Evolutionary conservation across 2,888 invertebrate genomes (phyloP).

Genomic region (Heterodera filipjevi): DNA sequence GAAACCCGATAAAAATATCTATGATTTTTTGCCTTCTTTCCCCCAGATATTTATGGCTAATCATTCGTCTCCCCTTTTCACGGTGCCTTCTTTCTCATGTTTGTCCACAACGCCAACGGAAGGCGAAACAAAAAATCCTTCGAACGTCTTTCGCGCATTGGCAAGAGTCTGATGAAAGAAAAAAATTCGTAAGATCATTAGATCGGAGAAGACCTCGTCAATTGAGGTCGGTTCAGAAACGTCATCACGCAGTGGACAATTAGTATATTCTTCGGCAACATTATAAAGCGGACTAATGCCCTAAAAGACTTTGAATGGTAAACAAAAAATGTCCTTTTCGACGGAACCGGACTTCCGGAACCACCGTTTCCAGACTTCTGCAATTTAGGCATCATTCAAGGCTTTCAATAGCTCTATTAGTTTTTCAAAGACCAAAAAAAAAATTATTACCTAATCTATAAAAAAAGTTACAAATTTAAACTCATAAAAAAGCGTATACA

Average conservation of each 20-base stretch:
- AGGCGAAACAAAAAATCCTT: constrained; percentile 26
- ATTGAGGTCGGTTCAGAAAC: constrained; percentile 22
- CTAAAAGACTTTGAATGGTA: not conserved
- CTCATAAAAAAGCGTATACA: too few relatives aligned
- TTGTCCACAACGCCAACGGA: constrained; percentile 16
- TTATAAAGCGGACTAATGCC: constrained; percentile 34
- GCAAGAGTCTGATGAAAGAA: not conserved
- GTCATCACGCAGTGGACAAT: constrained; percentile 37
- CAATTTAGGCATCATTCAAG: too few relatives aligned
- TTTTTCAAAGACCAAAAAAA: too few relatives aligned
- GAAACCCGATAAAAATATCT: too few relatives aligned
- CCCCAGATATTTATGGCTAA: not conserved
- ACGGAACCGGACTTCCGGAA: too few relatives aligned
- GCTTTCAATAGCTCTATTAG: too few relatives aligned
- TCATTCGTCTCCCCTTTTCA: not conserved
- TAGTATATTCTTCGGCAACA: constrained; percentile 37
- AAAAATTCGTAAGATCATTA: not conserved
- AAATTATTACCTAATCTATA: too few relatives aligned
- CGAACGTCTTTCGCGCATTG: constrained; percentile 17
- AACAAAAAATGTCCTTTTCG: too few relatives aligned
- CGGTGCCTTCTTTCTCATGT: not conserved
- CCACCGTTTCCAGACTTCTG: too few relatives aligned
- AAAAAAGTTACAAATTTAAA: too few relatives aligned
- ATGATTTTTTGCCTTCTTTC: too few relatives aligned
- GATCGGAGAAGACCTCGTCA: constrained; percentile 12